Base-by-base conservation (phyloP, 2,888 invertebrate genomes). In the Drosophila recens region DNA sequence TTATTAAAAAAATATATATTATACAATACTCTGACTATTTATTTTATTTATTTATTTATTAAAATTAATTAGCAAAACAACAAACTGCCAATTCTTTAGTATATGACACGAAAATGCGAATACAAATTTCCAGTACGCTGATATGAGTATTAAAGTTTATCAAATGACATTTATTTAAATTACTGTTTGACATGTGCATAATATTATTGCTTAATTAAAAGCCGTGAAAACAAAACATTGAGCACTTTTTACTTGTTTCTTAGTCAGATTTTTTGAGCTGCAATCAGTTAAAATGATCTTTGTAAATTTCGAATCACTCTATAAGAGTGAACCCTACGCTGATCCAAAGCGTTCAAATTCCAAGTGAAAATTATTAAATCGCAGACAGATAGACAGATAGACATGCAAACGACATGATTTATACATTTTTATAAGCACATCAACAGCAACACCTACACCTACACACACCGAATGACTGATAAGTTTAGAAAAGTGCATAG, bases 321-420 rank as follows among this genome's bases (percentile, higher is more conserved):
- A 80, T 80, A 67, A 72, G 65, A 59, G 34, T 82, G 82, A 87
- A 86, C 85, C 78, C 75, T 48, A 63, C 56, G 66, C 63, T 82
- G 86, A 87, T 71, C 89, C 61, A 69, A 15, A 67, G 67, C 66
- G 85, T 82, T 74, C 85, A 87, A 86, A 86, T 89, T 89, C 85
- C 85, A 86, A 89, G 45, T 87, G 65, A 83, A 86, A 86, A 83
- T 86, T 70, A 80, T 86, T 70, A 74, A 88, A 69, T 54, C 68
- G 45, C 49, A 68, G 68, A 69, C 80, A 69, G 69, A 73, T 45
- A 68, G 68, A 69, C 80, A 68, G 69, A 76, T 45, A 69, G 80
- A 77, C 72, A 85, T 75, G 82, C 65, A 43, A 66, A 61, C 67
- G 64, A 67, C 72, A 83, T 87, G 87, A 82, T 67, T 82, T 87